Conservation (phyloP, 2,113 vertebrate genomes). For the Glaucidium brasilianum region DNA sequence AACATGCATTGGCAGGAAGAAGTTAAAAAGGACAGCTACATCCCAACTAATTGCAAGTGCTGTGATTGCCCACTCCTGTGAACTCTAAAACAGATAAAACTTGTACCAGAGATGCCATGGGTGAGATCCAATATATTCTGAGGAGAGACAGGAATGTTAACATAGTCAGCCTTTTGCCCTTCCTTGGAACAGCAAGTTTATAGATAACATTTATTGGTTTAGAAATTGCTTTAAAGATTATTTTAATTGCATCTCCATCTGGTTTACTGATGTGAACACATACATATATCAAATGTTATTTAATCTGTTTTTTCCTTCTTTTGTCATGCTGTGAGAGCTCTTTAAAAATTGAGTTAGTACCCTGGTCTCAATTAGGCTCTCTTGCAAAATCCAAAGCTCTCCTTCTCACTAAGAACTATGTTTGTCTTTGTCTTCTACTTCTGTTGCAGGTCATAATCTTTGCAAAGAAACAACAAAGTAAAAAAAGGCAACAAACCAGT, state of each 20-base stretch:
- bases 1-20: background rate
- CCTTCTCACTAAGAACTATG: background rate
- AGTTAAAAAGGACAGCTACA: background rate
- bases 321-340: background rate
- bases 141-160: background rate
- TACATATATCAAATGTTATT: background rate
- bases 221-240: background rate
- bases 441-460: background rate
- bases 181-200: background rate
- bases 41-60: background rate
- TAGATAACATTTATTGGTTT: background rate
- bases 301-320: background rate
- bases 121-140: fast-evolving
- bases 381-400: background rate
- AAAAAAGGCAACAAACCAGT: background rate
- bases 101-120: background rate
- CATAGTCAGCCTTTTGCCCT: background rate
- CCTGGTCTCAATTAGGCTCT: background rate
- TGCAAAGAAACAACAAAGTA: background rate
- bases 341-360: background rate
- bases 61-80: background rate
- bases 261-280: background rate
- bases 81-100: background rate
- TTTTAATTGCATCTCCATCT: background rate
- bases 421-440: background rate